Evolutionary conservation across 2,888 invertebrate species (phyloP).

Genomic region (Drosophila merina): DNA sequence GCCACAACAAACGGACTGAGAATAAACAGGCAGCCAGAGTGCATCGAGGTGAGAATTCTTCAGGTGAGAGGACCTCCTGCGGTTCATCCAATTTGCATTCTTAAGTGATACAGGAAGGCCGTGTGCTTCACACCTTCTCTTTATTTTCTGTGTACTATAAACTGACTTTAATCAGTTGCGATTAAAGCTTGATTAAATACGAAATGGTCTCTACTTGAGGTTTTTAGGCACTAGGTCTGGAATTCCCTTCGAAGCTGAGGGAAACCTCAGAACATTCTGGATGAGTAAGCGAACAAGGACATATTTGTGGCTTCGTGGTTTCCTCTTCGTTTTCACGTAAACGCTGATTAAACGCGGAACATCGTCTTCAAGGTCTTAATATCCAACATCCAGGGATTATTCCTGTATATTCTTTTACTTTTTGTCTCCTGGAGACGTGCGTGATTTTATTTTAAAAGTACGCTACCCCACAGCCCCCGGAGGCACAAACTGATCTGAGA

Average conservation of each 20-base stretch:
- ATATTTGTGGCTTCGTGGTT: background rate
- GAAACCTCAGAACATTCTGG: slow-evolving; percentile 1
- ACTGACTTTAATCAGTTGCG: slow-evolving; percentile 14
- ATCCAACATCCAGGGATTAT: background rate
- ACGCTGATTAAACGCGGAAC: slow-evolving; percentile 11
- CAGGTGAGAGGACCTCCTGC: slow-evolving; percentile 24
- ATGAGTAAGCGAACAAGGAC: background rate
- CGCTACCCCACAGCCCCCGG: slow-evolving; percentile 12
- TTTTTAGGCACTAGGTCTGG: background rate
- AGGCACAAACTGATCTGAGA: background rate
- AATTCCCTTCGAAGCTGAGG: background rate
- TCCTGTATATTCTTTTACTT: background rate
- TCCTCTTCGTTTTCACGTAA: background rate
- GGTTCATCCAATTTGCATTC: slow-evolving; percentile 42
- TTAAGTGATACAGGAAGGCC: background rate
- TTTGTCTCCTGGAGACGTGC: slow-evolving; percentile 12
- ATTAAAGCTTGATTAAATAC: slow-evolving; percentile 29
- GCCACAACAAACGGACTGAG: slow-evolving; percentile 33
- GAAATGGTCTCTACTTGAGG: slow-evolving; percentile 24
- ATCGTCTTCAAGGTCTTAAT: slow-evolving; percentile 1
- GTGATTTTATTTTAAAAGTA: slow-evolving; percentile 41
- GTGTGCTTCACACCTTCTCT: background rate
- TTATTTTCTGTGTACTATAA: background rate
- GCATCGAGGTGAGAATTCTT: slow-evolving; percentile 13
- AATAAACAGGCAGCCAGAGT: slow-evolving; percentile 14